Percentiles rank a stretch among this genome's conserved stretches.
Evolutionary conservation across 2,888 invertebrate species (phyloP).

Genomic region (Leptura quadrifasciata): DNA sequence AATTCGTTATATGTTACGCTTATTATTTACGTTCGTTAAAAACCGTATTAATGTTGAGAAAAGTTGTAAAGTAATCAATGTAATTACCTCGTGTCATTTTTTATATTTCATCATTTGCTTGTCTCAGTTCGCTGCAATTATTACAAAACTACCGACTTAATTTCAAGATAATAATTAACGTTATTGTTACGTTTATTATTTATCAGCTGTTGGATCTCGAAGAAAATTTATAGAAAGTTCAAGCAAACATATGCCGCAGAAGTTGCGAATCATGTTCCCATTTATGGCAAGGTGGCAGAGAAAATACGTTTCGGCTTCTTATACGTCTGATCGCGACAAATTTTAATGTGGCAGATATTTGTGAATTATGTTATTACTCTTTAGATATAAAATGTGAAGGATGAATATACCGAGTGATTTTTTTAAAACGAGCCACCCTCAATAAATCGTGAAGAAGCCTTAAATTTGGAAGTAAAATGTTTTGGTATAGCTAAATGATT

Average conservation of each 20-base stretch:
- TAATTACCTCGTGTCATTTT: not conserved
- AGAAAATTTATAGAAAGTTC: slow-evolving; percentile 41
- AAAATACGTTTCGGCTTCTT: slow-evolving; percentile 30
- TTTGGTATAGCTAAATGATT: too few species aligned
- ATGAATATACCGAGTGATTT: too few species aligned
- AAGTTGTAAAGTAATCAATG: not conserved
- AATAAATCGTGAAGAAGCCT: too few species aligned
- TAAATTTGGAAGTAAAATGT: too few species aligned
- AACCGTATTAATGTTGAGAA: not conserved
- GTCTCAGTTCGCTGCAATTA: not conserved
- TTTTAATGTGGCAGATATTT: slow-evolving; percentile 7
- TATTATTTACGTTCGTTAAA: too few species aligned
- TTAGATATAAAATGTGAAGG: not conserved
- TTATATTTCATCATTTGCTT: slow-evolving; percentile 2
- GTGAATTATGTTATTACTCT: not conserved
- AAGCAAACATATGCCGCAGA: slow-evolving; percentile 12
- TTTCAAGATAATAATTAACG: slow-evolving; percentile 21
- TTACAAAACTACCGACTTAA: slow-evolving; percentile 2
- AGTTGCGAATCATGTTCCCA: slow-evolving; percentile 33
- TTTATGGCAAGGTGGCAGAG: slow-evolving; percentile 27
- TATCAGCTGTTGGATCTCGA: slow-evolving; percentile 32
- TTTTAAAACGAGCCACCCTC: too few species aligned
- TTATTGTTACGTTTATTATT: slow-evolving; percentile 23
- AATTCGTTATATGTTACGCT: too few species aligned
- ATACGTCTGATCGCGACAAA: not conserved